Evolutionary conservation across 2,797 vertebrate genomes (phyloP).

Genomic region (Enteromius viviparus): DNA sequence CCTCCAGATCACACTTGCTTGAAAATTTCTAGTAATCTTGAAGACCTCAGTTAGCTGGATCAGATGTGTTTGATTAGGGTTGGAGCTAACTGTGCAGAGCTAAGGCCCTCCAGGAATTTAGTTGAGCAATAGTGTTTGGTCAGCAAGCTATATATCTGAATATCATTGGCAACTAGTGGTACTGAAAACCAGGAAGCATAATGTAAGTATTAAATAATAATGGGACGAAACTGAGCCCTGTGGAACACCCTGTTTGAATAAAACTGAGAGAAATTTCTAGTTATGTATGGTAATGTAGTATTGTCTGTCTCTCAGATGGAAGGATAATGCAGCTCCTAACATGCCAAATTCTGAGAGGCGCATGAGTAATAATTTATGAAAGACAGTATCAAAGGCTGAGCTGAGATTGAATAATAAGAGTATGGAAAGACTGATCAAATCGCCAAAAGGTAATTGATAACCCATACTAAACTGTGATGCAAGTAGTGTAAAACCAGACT

Average conservation of each 20-base stretch:
- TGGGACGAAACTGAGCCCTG: background rate
- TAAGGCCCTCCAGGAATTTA: too few species aligned
- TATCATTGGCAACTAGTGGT: background rate
- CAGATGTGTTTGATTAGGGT: too few species aligned
- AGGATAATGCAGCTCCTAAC: background rate
- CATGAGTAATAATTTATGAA: background rate
- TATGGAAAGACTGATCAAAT: background rate
- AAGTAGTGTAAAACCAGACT: background rate
- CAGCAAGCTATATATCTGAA: background rate
- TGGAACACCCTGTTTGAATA: background rate
- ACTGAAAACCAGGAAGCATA: background rate
- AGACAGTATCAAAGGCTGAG: background rate
- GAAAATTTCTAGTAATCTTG: too few species aligned
- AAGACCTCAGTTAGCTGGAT: too few species aligned
- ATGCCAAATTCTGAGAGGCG: background rate
- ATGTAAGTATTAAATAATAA: background rate
- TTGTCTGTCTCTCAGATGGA: background rate
- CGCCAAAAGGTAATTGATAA: background rate
- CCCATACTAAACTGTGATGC: background rate
- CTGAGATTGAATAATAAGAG: background rate
- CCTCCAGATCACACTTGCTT: too few species aligned
- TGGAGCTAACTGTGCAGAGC: too few species aligned
- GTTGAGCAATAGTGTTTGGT: background rate
- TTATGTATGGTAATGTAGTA: background rate
- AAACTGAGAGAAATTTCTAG: background rate